Percentiles rank a stretch among this genome's conserved stretches.
Conservation (phyloP, 2,888 invertebrate genomes). For the Dicranocentrus wangi region DNA sequence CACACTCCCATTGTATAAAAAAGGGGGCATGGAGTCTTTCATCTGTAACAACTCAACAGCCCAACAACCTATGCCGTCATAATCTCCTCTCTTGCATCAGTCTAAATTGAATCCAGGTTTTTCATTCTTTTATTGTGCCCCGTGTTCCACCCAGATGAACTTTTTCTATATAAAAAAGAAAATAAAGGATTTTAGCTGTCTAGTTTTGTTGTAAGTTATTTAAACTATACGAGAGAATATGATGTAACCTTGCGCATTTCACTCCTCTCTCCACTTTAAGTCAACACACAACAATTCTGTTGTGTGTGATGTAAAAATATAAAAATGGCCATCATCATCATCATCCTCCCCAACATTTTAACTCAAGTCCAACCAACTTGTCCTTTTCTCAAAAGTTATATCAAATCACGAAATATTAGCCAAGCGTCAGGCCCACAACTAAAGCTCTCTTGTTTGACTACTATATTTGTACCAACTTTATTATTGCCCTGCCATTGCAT, state of each 20-base stretch:
- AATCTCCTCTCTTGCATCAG: background rate
- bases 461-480: too few species aligned
- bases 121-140: background rate
- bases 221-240: constrained; percentile 9
- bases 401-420: constrained; percentile 2
- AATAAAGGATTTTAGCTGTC: background rate
- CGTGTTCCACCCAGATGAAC: constrained; percentile 21
- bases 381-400: background rate
- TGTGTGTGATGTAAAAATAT: background rate
- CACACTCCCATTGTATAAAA: background rate
- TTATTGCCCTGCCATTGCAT: background rate
- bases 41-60: constrained; percentile 21
- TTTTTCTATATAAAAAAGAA: background rate
- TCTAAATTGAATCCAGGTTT: constrained; percentile 22
- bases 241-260: constrained; percentile 31
- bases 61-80: constrained; percentile 3
- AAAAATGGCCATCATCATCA: constrained; percentile 22
- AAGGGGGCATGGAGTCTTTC: constrained; percentile 8
- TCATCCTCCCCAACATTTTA: constrained; percentile 4
- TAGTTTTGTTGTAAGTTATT: too few species aligned
- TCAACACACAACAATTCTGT: constrained; percentile 17
- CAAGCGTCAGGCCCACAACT: background rate
- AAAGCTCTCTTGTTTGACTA: too few species aligned
- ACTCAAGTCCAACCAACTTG: constrained; percentile 1
- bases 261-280: constrained; percentile 26